phyloP scores from a whole-genome alignment of 2,113 vertebrate species.

The Eurypyga helias region DNA sequence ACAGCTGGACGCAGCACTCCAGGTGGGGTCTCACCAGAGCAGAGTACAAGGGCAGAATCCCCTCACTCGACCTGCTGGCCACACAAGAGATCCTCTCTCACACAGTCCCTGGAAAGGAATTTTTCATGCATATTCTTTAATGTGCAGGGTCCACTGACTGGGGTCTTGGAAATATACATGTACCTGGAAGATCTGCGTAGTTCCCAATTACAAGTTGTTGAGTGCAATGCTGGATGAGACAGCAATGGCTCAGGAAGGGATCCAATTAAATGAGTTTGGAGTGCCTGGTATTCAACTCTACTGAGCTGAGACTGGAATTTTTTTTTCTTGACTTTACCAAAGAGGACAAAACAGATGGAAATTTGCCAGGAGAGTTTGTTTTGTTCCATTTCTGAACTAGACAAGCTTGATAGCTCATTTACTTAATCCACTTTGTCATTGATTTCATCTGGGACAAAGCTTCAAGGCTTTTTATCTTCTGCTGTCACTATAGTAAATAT shows the following conservation, averaged over 20 bases:
- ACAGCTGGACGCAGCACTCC: too few relatives aligned
- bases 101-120: not conserved
- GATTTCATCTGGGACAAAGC: not conserved
- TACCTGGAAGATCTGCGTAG: not conserved
- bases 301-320: not conserved
- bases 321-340: not conserved
- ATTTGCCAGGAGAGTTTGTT: slow-evolving; percentile 29
- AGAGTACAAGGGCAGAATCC: too few relatives aligned
- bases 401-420: slow-evolving; percentile 38
- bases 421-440: slow-evolving; percentile 26
- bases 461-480: not conserved
- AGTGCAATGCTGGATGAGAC: not conserved
- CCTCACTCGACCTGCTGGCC: too few relatives aligned
- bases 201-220: not conserved
- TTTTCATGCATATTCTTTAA: not conserved
- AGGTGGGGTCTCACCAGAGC: too few relatives aligned
- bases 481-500: not conserved
- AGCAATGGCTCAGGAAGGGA: not conserved
- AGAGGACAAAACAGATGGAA: not conserved
- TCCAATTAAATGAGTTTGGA: not conserved
- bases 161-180: not conserved
- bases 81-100: not conserved
- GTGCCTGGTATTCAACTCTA: not conserved
- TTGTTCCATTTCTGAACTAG: not conserved
- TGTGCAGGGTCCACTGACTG: not conserved